A percentile compares a stretch with the other conserved stretches of the same genome.
Conservation (phyloP, 2,888 invertebrate species). For the Ferrisia virgata region DNA sequence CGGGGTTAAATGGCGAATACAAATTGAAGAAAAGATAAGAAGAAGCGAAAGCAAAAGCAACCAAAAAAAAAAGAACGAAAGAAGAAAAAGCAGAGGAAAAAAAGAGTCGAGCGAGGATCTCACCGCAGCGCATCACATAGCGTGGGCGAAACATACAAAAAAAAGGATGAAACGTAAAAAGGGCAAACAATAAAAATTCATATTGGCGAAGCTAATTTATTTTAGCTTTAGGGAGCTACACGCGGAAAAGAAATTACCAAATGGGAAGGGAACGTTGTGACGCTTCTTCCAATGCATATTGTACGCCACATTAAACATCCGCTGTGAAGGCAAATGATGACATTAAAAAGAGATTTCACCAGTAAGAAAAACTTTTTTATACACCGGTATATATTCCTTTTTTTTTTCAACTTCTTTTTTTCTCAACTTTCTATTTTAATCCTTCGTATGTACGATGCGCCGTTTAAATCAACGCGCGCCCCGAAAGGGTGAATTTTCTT, state of each 20-base stretch:
- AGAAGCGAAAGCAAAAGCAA: not conserved
- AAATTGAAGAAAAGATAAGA: slow-evolving; percentile 41
- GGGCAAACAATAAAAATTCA: slow-evolving; percentile 50
- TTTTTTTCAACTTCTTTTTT: not conserved
- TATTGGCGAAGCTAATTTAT: slow-evolving; percentile 50
- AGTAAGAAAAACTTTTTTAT: slow-evolving; percentile 45
- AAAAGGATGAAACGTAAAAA: slow-evolving; percentile 44
- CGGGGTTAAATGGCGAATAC: slow-evolving; percentile 38
- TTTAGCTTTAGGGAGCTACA: slow-evolving; percentile 48
- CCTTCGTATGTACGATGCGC: slow-evolving; percentile 21
- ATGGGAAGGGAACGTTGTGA: slow-evolving; percentile 41
- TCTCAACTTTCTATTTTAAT: slow-evolving; percentile 31
- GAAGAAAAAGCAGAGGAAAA: too few species aligned
- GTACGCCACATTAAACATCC: slow-evolving; percentile 46
- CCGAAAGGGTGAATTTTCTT: slow-evolving; percentile 38
- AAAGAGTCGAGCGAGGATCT: not conserved
- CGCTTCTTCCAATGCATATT: slow-evolving; percentile 46
- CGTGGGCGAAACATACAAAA: not conserved
- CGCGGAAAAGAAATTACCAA: slow-evolving; percentile 44
- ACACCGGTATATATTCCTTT: slow-evolving; percentile 31
- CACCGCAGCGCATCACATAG: not conserved
- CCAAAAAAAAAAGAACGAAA: too few species aligned
- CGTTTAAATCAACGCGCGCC: slow-evolving; percentile 35
- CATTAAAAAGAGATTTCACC: slow-evolving; percentile 46
- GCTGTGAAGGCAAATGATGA: slow-evolving; percentile 46